A percentile compares a stretch with the other conserved stretches of the same genome.
These are phyloP conservation scores for Macroglossus sobrinus DNA, from an alignment of 2,113 vertebrate genomes.

Conservation along the genomic window DNA sequence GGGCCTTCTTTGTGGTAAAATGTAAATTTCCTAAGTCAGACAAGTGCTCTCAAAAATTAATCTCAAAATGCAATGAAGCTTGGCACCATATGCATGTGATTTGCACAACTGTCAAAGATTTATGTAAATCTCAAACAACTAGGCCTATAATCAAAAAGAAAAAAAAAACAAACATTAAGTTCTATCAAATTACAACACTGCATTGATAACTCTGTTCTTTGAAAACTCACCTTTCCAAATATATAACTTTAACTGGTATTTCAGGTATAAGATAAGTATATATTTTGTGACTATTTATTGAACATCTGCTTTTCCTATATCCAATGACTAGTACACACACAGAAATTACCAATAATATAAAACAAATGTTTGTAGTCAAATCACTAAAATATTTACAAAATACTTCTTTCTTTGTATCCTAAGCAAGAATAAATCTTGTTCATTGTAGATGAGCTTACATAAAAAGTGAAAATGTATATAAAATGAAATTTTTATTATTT, in stretches of 20 bases:
- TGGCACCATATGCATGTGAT: slow-evolving; percentile 17
- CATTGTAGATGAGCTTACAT: not conserved
- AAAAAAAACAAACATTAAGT: not conserved
- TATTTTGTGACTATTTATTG: not conserved
- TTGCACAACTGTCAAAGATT: slow-evolving; percentile 27
- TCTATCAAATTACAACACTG: not conserved
- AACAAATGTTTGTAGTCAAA: not conserved
- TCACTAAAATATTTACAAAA: not conserved
- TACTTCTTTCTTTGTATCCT: not conserved
- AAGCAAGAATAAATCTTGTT: not conserved
- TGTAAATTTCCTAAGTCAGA: slow-evolving; percentile 58
- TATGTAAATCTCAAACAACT: slow-evolving; percentile 42
- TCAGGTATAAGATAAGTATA: not conserved
- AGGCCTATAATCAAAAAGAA: slow-evolving; percentile 19
- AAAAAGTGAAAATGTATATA: not conserved
- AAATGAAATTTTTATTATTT: not conserved
- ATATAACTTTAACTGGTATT: not conserved
- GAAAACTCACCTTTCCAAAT: not conserved
- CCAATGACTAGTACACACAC: not conserved
- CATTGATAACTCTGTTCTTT: not conserved
- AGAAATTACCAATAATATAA: not conserved
- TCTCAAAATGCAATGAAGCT: not conserved
- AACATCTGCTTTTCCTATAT: not conserved
- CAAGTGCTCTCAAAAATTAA: slow-evolving; percentile 25
- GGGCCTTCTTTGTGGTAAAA: slow-evolving; percentile 51